A percentile compares a stretch with the other conserved stretches of the same genome.
Conservation (phyloP, 2,888 invertebrate species). For the Drosophila ezoana region DNA sequence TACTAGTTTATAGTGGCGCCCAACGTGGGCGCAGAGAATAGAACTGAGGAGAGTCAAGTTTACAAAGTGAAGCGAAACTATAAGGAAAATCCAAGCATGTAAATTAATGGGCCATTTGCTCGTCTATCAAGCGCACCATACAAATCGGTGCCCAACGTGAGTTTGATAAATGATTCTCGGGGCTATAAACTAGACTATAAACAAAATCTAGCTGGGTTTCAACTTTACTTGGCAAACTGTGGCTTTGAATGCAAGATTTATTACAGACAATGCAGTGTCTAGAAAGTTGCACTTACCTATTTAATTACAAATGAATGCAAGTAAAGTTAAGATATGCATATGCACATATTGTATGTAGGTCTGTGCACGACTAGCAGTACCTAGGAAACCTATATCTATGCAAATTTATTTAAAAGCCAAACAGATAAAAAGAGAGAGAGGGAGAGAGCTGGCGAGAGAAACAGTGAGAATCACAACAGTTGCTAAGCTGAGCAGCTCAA, state of each 20-base stretch:
- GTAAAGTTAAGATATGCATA: constrained; percentile 13
- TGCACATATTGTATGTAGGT: constrained; percentile 19
- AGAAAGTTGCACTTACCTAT: constrained; percentile 43
- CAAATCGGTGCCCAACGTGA: background rate
- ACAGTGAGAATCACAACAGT: constrained; percentile 21
- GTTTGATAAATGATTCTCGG: background rate
- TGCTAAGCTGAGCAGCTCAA: constrained; percentile 44
- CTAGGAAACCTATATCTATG: constrained; percentile 34
- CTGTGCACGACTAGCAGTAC: constrained; percentile 8
- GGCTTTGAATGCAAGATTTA: constrained; percentile 9
- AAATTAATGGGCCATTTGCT: too few relatives aligned
- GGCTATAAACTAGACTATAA: background rate
- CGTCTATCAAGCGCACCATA: background rate
- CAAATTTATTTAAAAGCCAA: constrained; percentile 39
- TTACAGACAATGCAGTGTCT: constrained; percentile 13
- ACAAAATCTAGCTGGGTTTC: background rate
- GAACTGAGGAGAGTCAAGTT: background rate
- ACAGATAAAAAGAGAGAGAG: constrained; percentile 4
- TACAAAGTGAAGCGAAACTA: background rate
- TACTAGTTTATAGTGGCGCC: background rate
- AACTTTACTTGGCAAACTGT: background rate
- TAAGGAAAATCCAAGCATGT: background rate
- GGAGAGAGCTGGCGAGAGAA: background rate
- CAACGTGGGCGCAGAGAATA: background rate
- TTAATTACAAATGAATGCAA: constrained; percentile 20